Base-by-base conservation (phyloP, 2,888 invertebrate species). In the Minunthozetes semirufus region DNA sequence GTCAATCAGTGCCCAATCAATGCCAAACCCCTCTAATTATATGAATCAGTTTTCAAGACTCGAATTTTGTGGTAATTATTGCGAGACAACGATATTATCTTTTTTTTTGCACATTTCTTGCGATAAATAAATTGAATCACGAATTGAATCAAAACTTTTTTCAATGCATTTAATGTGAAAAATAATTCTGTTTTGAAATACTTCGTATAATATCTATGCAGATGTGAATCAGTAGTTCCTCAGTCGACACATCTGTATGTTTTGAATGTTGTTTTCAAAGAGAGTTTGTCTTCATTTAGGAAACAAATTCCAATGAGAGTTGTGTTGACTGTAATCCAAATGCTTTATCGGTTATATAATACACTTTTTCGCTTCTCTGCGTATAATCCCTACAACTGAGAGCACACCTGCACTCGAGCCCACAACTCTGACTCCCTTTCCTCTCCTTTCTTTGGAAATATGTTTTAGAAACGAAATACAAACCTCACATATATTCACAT, bases 291-390 rank as follows among this genome's bases (percentile, higher is more conserved):
- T 59, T 59, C 59, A 59, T 59, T 59, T 59, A 27, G 22, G 27
- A 22, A 27, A 59, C 59, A 27, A 27, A 59, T 59, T 59, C 59
- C 59, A 22, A 27, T 59, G 59, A 59, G 59, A 59, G 59, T 27
- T 59, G 56, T 56, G 22, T n/a, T 56, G 59, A 9, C 27, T 27
- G 59, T 59, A 59, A 59, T 59, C 59, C 59, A 59, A 59, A 59
- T 59, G 59, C 59, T 59, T 59, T 59, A 59, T 59, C 59, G 59
- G 25, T 59, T 59, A 59, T 59, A 59, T 59, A 59, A 59, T 59
- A 59, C 61, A 27, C 25, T 61, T 61, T 61, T 61, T 61, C 22
- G 61, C 22, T 27, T 27, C 29, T 61, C n/a, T 27, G 61, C 29
- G 27, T 61, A 22, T 61, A 61, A 61, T 61, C 61, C 61, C 27